Evolutionary conservation across 2,113 vertebrate species (phyloP), one percentile per base, ranked within the genome.

Genomic region (Siniperca chuatsi): DNA sequence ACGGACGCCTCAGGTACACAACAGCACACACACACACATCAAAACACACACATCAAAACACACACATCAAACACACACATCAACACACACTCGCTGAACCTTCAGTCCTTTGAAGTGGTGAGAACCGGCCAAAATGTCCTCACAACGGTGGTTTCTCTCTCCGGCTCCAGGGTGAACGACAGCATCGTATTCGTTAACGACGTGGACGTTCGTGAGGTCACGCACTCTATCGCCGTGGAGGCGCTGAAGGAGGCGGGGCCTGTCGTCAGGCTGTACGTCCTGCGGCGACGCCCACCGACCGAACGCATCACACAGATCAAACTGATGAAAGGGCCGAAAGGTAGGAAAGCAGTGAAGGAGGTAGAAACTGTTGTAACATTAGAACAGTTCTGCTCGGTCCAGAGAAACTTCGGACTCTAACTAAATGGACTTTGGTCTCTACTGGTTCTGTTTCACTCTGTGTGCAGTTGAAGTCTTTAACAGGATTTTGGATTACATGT

Each of bases 311-410:
- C 93, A 0, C 97, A 98, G 81, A 96, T 98, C 90, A 98, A 97
- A 82, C 96, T 98, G 35, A 96, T 98, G 87, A 98, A 98, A 64
- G 97, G 97, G 16, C 97, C 97, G 4, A 97, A 98, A 97, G 97
- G 97, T 97, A 64, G 33, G 64, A 58, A 16, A 21, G 61, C 8
- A 33, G 25, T n/a, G 15, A 3, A 66, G 69, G 46, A 44, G 52
- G 33, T 16, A 52, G 12, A 48, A 2, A 44, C 9, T 44, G 42
- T 44, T 44, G 42, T 10, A 44, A 44, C 9, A 8, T 40, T 40
- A 29, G 40, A 8, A 42, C 9, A 44, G 42, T 10, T 11, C 42
- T 42, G 7, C 40, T 42, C 40, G 8, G 40, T 42, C 9, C 42
- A 11, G 42, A 44, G 42, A 44, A 44, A 9, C 10, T 11, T 8